A percentile compares a stretch with the other conserved stretches of the same genome.
Conservation (phyloP, 2,113 vertebrate species). For the Ascaphus truei region DNA sequence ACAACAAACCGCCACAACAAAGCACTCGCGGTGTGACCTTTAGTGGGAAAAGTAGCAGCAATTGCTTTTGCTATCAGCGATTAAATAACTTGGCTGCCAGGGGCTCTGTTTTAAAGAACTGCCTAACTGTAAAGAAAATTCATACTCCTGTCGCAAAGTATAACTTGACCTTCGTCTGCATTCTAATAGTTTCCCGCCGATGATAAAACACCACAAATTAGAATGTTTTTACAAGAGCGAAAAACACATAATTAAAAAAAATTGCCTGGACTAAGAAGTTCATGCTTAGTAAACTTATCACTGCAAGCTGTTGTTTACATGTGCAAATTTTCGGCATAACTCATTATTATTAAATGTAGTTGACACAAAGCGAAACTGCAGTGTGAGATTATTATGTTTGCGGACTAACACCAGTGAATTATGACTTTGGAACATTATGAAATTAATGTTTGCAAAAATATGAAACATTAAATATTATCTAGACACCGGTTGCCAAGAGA, state of each 20-base stretch:
- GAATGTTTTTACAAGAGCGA: conserved; percentile 11
- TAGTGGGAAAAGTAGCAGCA: conserved; percentile 1
- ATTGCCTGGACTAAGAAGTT: neutral
- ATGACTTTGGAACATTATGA: conserved; percentile 45
- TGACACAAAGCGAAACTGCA: conserved; percentile 4
- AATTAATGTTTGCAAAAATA: conserved; percentile 42
- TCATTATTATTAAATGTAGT: conserved; percentile 46
- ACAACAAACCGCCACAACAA: neutral
- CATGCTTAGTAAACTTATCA: conserved; percentile 30
- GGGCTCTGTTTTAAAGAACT: conserved; percentile 30
- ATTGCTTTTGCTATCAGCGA: conserved; percentile 6
- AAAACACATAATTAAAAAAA: conserved; percentile 1
- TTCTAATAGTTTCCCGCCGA: conserved; percentile 26
- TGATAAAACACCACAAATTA: conserved; percentile 37
- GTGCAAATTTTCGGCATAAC: conserved; percentile 43
- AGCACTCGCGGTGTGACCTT: conserved; percentile 9
- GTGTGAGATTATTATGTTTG: conserved; percentile 18
- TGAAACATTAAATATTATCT: conserved; percentile 46
- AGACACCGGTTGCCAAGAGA: conserved; percentile 38
- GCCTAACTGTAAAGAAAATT: conserved; percentile 26
- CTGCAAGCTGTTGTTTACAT: conserved; percentile 30
- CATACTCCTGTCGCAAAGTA: conserved; percentile 31
- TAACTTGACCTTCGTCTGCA: conserved; percentile 34
- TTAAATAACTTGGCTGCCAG: conserved; percentile 23
- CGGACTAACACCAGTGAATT: conserved; percentile 11